Evolutionary conservation across 92 coral and sea anemone species (phyloP).

Genomic region (Diadumene lineata): DNA sequence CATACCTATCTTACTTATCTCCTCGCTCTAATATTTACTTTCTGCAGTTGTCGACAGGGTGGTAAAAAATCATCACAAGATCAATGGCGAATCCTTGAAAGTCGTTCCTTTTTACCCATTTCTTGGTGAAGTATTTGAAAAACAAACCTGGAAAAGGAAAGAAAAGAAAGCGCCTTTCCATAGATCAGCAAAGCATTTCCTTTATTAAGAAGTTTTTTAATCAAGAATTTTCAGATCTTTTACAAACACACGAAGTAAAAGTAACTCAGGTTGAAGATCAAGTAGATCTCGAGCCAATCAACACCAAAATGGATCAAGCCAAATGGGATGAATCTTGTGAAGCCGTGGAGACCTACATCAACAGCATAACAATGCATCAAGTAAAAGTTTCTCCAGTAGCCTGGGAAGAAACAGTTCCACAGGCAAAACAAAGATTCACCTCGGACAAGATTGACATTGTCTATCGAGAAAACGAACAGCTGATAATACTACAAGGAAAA

Average conservation of each 20-base stretch:
- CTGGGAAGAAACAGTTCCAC: constrained; percentile 15
- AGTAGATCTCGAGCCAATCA: not conserved
- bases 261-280: constrained; percentile 11
- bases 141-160: constrained; percentile 14
- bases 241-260: not conserved
- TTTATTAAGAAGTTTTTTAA: constrained; percentile 6
- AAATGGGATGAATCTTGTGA: constrained; percentile 24
- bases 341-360: constrained; percentile 1
- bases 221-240: constrained; percentile 15
- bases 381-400: not conserved
- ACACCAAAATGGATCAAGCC: constrained; percentile 17
- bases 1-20: too few relatives aligned
- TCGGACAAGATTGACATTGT: not conserved
- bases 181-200: constrained; percentile 8
- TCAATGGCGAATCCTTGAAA: constrained; percentile 19
- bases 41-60: constrained; percentile 45
- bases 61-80: constrained; percentile 17
- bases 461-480: constrained; percentile 1
- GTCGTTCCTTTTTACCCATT: constrained; percentile 52
- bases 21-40: too few relatives aligned
- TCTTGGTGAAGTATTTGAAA: constrained; percentile 22
- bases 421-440: constrained; percentile 6
- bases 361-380: not conserved
- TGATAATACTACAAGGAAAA: constrained; percentile 25
- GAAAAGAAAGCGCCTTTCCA: not conserved